These are phyloP conservation scores for Onychostruthus taczanowskii DNA, from an alignment of 2,113 vertebrate species.

Conservation along the genomic window DNA sequence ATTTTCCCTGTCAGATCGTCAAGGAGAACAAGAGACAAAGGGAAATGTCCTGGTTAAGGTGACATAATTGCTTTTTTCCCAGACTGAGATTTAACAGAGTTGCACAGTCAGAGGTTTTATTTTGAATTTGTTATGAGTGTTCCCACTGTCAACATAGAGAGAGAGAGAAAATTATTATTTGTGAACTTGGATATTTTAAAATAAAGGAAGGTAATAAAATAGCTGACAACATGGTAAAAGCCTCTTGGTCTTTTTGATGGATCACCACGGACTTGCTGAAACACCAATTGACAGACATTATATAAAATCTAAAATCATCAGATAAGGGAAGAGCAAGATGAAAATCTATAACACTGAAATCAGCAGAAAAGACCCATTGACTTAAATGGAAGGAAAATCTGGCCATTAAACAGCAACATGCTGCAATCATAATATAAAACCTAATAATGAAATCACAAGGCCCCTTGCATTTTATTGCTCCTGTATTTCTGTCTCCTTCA, in stretches of 20 bases:
- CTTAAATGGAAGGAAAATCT: neutral
- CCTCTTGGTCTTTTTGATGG: constrained; percentile 4
- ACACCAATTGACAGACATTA: neutral
- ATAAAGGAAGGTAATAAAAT: constrained; percentile 38
- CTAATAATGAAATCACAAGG: neutral
- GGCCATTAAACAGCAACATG: neutral
- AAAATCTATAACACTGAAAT: neutral
- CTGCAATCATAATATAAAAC: neutral
- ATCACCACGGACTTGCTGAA: constrained; percentile 31
- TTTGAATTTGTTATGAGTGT: constrained; percentile 27
- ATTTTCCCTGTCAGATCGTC: constrained; percentile 15
- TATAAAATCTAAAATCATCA: constrained; percentile 21
- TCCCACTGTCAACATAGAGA: neutral
- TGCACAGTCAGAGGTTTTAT: neutral
- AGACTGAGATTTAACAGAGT: neutral
- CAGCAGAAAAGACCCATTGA: neutral
- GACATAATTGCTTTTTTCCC: constrained; percentile 12
- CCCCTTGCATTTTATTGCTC: neutral
- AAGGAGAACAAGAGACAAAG: neutral
- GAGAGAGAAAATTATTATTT: neutral
- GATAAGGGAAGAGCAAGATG: neutral
- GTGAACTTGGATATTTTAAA: neutral
- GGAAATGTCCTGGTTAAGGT: neutral
- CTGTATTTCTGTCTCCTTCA: neutral
- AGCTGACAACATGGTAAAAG: neutral